Evolutionary conservation across 2,113 vertebrate species (phyloP), one percentile per base, ranked within the genome.

Genomic region (Caranx ignobilis): DNA sequence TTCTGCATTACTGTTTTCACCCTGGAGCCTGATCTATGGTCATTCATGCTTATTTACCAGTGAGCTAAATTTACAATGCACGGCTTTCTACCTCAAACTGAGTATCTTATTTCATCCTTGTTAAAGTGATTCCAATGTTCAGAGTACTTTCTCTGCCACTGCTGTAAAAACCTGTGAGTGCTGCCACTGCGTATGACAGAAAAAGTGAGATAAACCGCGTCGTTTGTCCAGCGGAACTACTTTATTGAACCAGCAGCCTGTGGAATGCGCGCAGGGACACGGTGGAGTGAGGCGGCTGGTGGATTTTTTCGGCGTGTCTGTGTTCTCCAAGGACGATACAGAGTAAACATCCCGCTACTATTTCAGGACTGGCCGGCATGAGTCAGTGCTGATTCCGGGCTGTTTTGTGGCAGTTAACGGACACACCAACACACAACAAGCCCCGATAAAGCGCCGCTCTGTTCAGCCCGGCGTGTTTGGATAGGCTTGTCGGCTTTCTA

Each of bases 251-350:
- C 90, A 90, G 71, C 92, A 87, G 94, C 90, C 94, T 95, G 92
- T 94, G 95, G 95, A 96, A 96, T 96, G 95, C 64, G 95, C 93
- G 95, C 86, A 94, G 34, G 93, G 86, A 92, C 88, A 94, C 75
- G 6, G 11, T 10, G 8, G 11, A n/a, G 92, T 90, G 82, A 62
- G 10, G 71, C 62, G 86, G 79, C 85, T 18, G 56, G 52, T 82
- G 86, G 68, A 92, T 89, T 90, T 86, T 92, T 94, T 90, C 83
- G 81, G 86, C 70, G 87, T 93, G 93, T 93, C 83, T 91, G 90
- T 83, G 87, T 91, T 94, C 92, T 90, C 92, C 92, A 88, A 92
- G 93, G 92, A 93, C 87, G 93, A 92, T 91, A 71, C 93, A 93
- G 93, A 90, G 93, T 94, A 92, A 93, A 94, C 88, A 92, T 87